These are phyloP conservation scores for Stenotaenia linearis DNA, from an alignment of 2,888 invertebrate species.

Conservation along the genomic window DNA sequence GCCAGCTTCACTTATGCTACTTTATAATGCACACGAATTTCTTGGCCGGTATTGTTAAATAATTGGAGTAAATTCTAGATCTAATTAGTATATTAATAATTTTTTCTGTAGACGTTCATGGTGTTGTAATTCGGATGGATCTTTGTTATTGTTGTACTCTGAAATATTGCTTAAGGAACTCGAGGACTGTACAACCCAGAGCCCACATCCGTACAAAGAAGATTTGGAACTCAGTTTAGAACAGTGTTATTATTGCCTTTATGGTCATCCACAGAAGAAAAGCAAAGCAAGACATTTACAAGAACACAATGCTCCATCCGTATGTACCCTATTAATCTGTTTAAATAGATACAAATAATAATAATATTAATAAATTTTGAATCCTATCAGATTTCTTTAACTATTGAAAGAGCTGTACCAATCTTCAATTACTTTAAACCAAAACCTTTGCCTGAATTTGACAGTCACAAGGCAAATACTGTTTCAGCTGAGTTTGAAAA, in stretches of 20 bases:
- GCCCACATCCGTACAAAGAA: conserved; percentile 41
- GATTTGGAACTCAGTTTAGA: conserved; percentile 73
- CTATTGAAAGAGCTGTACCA: conserved; percentile 47
- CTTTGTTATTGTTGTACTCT: conserved; percentile 69
- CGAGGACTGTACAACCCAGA: conserved; percentile 37
- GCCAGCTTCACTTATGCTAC: conserved; percentile 59
- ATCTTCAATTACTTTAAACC: conserved; percentile 72
- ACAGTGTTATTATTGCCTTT: conserved; percentile 79
- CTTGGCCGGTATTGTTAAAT: conserved; percentile 56
- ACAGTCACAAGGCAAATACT: conserved; percentile 63
- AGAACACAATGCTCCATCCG: conserved; percentile 68
- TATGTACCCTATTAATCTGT: no score
- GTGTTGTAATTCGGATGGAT: conserved; percentile 72
- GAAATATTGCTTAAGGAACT: conserved; percentile 55
- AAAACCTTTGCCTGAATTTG: conserved; percentile 70
- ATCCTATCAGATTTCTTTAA: conserved; percentile 43
- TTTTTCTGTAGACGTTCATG: conserved; percentile 62
- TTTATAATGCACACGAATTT: conserved; percentile 78
- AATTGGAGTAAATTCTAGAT: not conserved
- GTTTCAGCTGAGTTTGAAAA: conserved; percentile 66
- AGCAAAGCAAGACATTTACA: conserved; percentile 61
- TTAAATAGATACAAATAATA: conserved; percentile 56
- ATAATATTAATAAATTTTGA: no score
- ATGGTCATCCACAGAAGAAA: conserved; percentile 70
- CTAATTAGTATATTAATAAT: conserved; percentile 1